Conservation (phyloP, 2,113 vertebrate species). For the Forbesichthys papilliferus region DNA sequence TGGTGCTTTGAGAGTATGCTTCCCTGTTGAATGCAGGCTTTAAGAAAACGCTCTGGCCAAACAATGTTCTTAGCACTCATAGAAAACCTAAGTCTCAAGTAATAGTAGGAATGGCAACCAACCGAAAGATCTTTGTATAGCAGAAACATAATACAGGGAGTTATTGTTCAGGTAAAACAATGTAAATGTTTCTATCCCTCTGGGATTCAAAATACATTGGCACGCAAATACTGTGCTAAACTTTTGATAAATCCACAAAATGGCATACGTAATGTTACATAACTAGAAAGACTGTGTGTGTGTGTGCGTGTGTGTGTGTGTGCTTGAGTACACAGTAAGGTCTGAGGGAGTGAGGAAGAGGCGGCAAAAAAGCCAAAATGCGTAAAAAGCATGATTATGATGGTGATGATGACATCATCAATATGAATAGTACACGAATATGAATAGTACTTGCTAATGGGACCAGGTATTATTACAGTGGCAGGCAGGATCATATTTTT, state of each 20-base stretch:
- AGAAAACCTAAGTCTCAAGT: no score
- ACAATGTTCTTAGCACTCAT: not conserved
- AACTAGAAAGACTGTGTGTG: conserved; percentile 6
- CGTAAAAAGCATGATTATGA: not conserved
- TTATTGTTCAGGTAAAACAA: not conserved
- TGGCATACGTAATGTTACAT: conserved; percentile 4
- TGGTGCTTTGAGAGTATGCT: conserved; percentile 4
- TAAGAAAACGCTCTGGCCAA: not conserved
- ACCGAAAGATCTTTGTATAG: conserved; percentile 8
- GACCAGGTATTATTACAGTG: conserved; percentile 50
- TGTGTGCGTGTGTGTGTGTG: conserved; percentile 7
- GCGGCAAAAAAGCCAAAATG: no score
- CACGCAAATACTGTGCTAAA: not conserved
- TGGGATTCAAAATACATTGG: conserved; percentile 6
- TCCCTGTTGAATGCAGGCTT: not conserved
- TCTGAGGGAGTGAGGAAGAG: no score
- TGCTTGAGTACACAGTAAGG: not conserved
- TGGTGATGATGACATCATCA: conserved; percentile 39
- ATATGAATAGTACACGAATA: conserved; percentile 46
- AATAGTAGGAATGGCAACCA: no score
- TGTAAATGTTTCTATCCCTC: conserved; percentile 11
- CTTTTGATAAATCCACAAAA: not conserved
- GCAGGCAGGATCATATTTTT: conserved; percentile 20
- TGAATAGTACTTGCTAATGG: conserved; percentile 47
- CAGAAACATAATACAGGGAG: conserved; percentile 10